phyloP scores from a whole-genome alignment of 2,797 vertebrate genomes.

The Schizothorax lantsangensis region DNA sequence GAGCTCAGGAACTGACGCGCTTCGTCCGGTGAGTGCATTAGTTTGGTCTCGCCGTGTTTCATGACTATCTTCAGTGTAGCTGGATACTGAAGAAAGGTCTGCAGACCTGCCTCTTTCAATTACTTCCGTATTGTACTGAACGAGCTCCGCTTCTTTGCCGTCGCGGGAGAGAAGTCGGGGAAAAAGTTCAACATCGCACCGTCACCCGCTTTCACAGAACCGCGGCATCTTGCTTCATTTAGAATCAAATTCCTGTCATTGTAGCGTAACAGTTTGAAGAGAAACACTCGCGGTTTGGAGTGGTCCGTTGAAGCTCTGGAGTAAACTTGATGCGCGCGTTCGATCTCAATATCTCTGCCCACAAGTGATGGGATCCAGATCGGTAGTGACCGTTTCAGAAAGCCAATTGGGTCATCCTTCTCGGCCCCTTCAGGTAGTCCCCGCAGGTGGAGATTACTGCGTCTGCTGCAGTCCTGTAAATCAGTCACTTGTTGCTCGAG shows the following conservation, averaged over 20 bases:
- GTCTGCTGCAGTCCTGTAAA: slow-evolving; percentile 32
- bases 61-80: too few species aligned
- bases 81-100: too few species aligned
- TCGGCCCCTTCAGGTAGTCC: neutral
- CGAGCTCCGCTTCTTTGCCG: neutral
- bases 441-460: neutral
- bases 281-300: neutral
- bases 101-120: too few species aligned
- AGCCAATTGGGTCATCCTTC: too few species aligned
- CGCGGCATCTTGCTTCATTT: neutral
- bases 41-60: too few species aligned
- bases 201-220: neutral
- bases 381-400: too few species aligned
- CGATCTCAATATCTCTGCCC: neutral
- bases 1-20: too few species aligned
- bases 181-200: slow-evolving; percentile 9
- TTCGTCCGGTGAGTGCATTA: too few species aligned
- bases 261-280: slow-evolving; percentile 9
- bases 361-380: too few species aligned
- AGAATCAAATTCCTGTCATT: slow-evolving; percentile 1
- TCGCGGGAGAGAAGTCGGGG: neutral
- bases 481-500: slow-evolving; percentile 21
- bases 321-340: neutral
- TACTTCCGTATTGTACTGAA: too few species aligned
- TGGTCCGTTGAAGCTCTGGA: neutral